phyloP scores from a whole-genome alignment of 1,140 invertebrate species.

The Drosophila carrolli region DNA sequence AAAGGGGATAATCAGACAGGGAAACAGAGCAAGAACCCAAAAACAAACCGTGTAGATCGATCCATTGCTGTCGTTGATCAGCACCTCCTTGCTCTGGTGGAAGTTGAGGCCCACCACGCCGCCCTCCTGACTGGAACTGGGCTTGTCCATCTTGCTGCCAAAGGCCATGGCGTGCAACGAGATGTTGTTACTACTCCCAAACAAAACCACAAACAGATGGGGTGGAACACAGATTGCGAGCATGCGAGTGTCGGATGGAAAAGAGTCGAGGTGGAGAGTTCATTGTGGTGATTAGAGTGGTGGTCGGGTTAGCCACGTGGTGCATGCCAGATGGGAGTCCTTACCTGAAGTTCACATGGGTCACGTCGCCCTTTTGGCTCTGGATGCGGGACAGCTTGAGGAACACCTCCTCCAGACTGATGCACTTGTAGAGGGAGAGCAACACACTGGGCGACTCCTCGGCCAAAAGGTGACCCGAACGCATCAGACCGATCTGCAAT shows the following conservation, averaged over 20 bases:
- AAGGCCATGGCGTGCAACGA: conserved; percentile 92
- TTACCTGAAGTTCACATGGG: conserved; percentile 84
- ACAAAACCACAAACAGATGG: conserved; percentile 52
- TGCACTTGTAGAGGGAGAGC: conserved; percentile 92
- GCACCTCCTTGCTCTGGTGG: conserved; percentile 94
- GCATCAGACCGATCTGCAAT: conserved; percentile 95
- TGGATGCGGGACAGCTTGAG: conserved; percentile 92
- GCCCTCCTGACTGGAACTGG: conserved; percentile 93
- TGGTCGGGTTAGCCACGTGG: conserved; percentile 46
- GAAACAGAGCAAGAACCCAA: not conserved
- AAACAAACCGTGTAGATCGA: conserved; percentile 85
- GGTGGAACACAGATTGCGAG: conserved; percentile 69
- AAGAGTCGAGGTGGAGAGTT: conserved; percentile 30
- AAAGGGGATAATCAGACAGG: not conserved
- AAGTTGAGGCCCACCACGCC: conserved; percentile 94
- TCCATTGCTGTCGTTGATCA: conserved; percentile 92
- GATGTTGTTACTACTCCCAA: conserved; percentile 88
- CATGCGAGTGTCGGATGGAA: conserved; percentile 62
- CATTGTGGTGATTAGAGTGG: conserved; percentile 22
- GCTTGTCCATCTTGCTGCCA: conserved; percentile 90
- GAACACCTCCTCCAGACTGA: conserved; percentile 96
- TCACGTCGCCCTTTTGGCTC: conserved; percentile 84
- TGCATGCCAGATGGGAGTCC: conserved; percentile 37
- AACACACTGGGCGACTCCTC: conserved; percentile 95
- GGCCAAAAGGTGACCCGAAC: conserved; percentile 94